Evolutionary conservation across 2,113 vertebrate genomes (phyloP).

Genomic region (Microtus oregoni): DNA sequence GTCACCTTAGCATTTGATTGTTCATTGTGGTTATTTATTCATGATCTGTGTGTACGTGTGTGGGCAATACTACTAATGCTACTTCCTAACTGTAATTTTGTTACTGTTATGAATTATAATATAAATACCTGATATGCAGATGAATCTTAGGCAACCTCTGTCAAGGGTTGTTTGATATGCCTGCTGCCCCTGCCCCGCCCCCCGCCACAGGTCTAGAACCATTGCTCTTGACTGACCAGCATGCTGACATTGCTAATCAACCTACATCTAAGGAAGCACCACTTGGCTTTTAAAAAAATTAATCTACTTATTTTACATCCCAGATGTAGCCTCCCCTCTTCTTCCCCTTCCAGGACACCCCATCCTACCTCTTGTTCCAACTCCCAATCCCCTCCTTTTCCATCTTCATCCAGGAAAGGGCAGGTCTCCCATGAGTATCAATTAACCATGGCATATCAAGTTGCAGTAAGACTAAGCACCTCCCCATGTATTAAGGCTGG

Average conservation of each 20-base stretch:
- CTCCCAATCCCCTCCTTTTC: background rate
- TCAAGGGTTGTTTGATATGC: background rate
- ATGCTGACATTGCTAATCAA: background rate
- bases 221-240: background rate
- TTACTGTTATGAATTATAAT: background rate
- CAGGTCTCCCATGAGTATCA: background rate
- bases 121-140: background rate
- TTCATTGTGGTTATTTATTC: background rate
- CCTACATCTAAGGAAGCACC: background rate
- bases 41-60: background rate
- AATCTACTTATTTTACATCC: background rate
- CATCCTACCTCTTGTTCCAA: background rate
- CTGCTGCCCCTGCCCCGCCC: too few species aligned
- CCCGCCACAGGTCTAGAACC: background rate
- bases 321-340: rapidly evolving
- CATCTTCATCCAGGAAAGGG: background rate
- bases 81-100: background rate
- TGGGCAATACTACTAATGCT: too few species aligned
- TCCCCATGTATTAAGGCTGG: background rate
- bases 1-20: background rate
- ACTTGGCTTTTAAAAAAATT: background rate
- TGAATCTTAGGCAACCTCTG: background rate
- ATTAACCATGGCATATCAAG: background rate
- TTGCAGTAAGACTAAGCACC: background rate
- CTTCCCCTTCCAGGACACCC: background rate